Base-by-base conservation (phyloP, 2,797 vertebrate species). In the Pteropus rufus region DNA sequence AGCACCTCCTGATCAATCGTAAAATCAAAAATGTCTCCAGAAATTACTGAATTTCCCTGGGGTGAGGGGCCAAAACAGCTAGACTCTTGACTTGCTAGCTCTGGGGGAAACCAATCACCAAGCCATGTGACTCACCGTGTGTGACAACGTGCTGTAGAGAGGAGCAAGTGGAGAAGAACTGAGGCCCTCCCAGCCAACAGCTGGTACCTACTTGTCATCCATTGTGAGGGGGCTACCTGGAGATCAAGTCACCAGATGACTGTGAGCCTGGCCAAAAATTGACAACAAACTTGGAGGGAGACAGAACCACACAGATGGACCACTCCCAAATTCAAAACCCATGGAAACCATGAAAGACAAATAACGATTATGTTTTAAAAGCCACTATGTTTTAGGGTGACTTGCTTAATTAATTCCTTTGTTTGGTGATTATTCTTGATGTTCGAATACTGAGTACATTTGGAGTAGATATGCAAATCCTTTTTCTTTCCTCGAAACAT, bases 301-400 rank as follows among this genome's bases (percentile, higher is more conserved):
- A 56, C 65, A 72, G 34, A 64, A 8, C 0, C 0, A 0, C 64
- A 41, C 26, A 26, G 64, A 3, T 3, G 34, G 60, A 56, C 31
- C 23, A 8, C 10, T 34, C 56, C 58, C 41, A 70, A 56, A 54
- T 82, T 76, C 44, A 54, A 12, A 1, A 46, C 23, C 36, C 7
- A 0, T 7, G 14, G 31, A 82, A 49, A 85, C 62, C 5, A 5
- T 7, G 14, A 19, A 11, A 73, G 44, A 90, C 39, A 56, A 81
- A 65, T 52, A 44, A 67, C 36, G 12, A 81, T 54, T 73, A 77
- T 41, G 75, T 56, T 67, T 86, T 94, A 31, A 93, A 90, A 76
- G 21, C 2, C 81, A 84, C 19, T 18, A 23, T 23, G 36, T n/a
- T 91, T 81, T 11, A 18, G 23, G 19, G 15, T 39, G 18, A 54